These are phyloP conservation scores for Cottoperca gobio DNA, from an alignment of 2,797 vertebrate genomes.

Conservation along the genomic window DNA sequence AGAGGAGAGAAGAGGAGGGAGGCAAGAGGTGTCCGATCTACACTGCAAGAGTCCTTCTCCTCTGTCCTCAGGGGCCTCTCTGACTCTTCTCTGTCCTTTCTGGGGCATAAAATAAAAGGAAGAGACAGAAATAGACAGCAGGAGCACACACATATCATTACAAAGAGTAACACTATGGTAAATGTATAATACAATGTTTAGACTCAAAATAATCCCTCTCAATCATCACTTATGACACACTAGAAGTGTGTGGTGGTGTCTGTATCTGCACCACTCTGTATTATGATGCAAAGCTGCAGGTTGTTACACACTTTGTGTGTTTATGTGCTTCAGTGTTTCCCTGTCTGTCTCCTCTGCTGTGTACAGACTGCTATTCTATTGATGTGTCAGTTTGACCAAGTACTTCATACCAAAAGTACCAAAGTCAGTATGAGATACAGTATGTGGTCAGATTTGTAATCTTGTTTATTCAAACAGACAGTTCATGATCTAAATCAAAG, in stretches of 20 bases:
- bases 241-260: background rate
- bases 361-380: too few species aligned
- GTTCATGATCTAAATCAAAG: too few species aligned
- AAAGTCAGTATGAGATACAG: too few species aligned
- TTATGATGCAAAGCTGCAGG: too few species aligned
- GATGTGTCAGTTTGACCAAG: too few species aligned
- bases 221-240: background rate
- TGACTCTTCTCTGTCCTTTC: conserved; percentile 24
- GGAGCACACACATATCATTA: background rate
- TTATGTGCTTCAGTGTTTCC: too few species aligned
- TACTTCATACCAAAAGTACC: too few species aligned
- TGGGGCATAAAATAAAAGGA: conserved; percentile 14
- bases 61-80: background rate
- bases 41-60: background rate
- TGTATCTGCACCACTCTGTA: background rate
- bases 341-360: too few species aligned
- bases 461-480: too few species aligned
- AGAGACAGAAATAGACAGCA: background rate
- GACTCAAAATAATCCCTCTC: background rate
- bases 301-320: too few species aligned
- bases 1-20: background rate
- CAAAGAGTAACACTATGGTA: background rate
- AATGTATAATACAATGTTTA: too few species aligned
- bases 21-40: background rate
- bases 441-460: too few species aligned